Evolutionary conservation across 2,113 vertebrate species (phyloP), one percentile per base, ranked within the genome.

Genomic region (Protobothrops mucrosquamatus): DNA sequence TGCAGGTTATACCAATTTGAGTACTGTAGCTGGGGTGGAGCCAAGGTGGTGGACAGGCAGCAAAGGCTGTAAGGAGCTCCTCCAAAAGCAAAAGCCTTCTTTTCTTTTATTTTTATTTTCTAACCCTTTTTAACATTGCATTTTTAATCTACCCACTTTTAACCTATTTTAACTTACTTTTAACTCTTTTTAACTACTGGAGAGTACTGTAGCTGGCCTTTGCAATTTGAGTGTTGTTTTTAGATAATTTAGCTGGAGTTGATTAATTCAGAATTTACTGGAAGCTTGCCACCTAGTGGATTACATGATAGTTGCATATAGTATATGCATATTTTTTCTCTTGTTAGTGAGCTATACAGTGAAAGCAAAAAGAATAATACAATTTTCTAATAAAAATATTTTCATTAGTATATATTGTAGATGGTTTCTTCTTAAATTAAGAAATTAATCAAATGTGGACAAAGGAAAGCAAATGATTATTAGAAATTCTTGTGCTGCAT

Each of bases 241-340:
- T 48, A 26, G 23, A 89, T 94, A 39, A 74, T 59, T 88, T 81
- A 48, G 20, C 26, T 88, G 94, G 88, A 55, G 69, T 54, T n/a
- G 18, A 85, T 88, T n/a, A 89, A 88, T 14, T 91, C 29, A 94
- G 96, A 92, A 91, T 97, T 96, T 97, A 96, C 96, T 95, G 95
- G 91, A 97, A 97, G 94, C 46, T 86, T 95, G 97, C 96, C 97
- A 97, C 95, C 97, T 97, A 97, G 97, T 91, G 97, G 97, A 96
- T 94, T 93, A 52, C 87, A 85, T 93, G 94, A 94, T 96, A 95
- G 93, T 90, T 93, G 95, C 92, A 95, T 94, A 93, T 96, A 95
- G 95, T 92, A 95, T 94, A 92, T 95, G 95, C 91, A 90, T 93
- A 92, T 46, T 61, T 81, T 91, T 93, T 2, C 89, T 64, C 51